Percentiles rank a stretch among this genome's conserved stretches.
Evolutionary conservation across 2,888 invertebrate species (phyloP).

Genomic region (Piscicola geometra): DNA sequence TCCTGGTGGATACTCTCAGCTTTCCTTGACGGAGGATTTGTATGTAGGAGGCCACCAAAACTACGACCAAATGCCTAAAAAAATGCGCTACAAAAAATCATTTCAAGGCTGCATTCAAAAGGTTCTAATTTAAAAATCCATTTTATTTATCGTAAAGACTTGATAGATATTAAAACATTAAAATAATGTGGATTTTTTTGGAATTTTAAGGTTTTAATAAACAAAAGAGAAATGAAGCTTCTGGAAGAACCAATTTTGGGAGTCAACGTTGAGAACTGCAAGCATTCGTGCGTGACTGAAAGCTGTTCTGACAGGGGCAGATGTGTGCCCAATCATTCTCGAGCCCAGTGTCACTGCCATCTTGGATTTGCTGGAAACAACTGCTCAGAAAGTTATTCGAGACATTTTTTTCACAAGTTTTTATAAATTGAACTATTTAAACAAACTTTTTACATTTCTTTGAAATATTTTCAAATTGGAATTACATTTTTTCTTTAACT

Average conservation of each 20-base stretch:
- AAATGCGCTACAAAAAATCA: slow-evolving; percentile 69
- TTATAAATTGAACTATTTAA: too few relatives aligned
- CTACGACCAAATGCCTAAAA: slow-evolving; percentile 70
- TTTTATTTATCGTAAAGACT: background rate
- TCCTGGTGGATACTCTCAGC: slow-evolving; percentile 73
- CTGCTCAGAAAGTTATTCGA: slow-evolving; percentile 55
- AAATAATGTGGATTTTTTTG: background rate
- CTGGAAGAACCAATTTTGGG: slow-evolving; percentile 82
- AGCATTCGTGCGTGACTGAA: slow-evolving; percentile 56
- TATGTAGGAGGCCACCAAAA: slow-evolving; percentile 84
- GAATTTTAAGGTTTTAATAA: slow-evolving; percentile 67
- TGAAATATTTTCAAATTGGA: background rate
- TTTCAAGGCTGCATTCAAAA: slow-evolving; percentile 89
- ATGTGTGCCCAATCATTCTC: slow-evolving; percentile 55
- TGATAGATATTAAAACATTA: background rate
- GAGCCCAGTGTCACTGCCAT: slow-evolving; percentile 56
- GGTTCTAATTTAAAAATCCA: slow-evolving; percentile 58
- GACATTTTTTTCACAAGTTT: background rate
- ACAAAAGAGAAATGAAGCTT: slow-evolving; percentile 72
- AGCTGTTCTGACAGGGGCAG: slow-evolving; percentile 57
- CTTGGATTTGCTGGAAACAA: slow-evolving; percentile 54
- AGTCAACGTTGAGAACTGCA: slow-evolving; percentile 83
- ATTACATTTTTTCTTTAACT: too few relatives aligned
- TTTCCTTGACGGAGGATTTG: slow-evolving; percentile 77
- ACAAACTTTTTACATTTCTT: too few relatives aligned